Conservation (phyloP, 2,797 vertebrate genomes). For the Potorous gilbertii region DNA sequence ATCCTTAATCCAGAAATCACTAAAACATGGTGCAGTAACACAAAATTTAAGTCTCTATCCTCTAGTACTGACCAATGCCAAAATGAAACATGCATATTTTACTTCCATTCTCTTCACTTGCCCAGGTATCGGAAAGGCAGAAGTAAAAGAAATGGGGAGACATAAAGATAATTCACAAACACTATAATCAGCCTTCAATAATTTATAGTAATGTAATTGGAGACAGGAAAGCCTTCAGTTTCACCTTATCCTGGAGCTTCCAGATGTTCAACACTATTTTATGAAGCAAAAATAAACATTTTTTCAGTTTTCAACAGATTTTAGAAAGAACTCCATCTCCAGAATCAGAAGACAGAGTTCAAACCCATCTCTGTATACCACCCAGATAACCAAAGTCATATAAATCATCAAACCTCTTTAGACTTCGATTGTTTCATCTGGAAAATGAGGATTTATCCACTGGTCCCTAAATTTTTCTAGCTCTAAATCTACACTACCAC, state of each 20-base stretch:
- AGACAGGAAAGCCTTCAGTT: conserved; percentile 12
- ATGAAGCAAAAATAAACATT: conserved; percentile 31
- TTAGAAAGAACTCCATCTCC: not conserved
- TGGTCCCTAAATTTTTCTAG: not conserved
- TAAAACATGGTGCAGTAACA: conserved; percentile 4
- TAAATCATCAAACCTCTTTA: not conserved
- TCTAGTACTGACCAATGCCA: not conserved
- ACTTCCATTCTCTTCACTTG: conserved; percentile 1
- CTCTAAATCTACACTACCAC: not conserved
- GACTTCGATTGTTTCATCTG: not conserved
- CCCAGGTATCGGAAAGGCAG: not conserved
- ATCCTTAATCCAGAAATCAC: conserved; percentile 32
- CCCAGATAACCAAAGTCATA: not conserved
- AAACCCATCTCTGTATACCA: not conserved
- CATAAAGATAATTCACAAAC: not conserved
- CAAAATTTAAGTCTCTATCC: conserved; percentile 2
- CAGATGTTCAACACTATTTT: conserved; percentile 8
- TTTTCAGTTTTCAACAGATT: conserved; percentile 39
- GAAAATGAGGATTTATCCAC: not conserved
- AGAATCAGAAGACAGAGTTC: not conserved
- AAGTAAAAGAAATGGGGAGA: conserved; percentile 35
- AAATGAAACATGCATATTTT: conserved; percentile 20
- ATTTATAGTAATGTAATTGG: not conserved
- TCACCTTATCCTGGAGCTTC: not conserved
- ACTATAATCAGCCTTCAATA: not conserved